Evolutionary conservation across 1,140 invertebrate genomes (phyloP).

Genomic region (Sycophila sp.): DNA sequence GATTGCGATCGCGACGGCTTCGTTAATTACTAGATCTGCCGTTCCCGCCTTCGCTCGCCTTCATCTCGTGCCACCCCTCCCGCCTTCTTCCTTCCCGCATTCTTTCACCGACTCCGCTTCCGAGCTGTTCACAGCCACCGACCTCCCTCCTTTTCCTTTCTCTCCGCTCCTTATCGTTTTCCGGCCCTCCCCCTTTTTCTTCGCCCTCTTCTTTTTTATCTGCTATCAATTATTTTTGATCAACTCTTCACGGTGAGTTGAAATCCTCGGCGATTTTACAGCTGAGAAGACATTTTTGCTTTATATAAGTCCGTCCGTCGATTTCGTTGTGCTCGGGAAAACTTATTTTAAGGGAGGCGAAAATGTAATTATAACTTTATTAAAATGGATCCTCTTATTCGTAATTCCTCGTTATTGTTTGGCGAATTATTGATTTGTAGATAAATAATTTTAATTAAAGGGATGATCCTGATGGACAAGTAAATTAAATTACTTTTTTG

Average conservation of each 20-base stretch:
- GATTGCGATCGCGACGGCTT: conserved; percentile 56
- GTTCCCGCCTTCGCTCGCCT: too few relatives aligned
- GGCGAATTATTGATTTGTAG: too few relatives aligned
- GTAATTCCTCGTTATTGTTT: too few relatives aligned
- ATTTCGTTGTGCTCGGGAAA: too few relatives aligned
- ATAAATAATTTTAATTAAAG: too few relatives aligned
- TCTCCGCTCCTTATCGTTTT: conserved; percentile 16
- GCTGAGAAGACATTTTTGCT: neutral
- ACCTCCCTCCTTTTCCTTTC: conserved; percentile 13
- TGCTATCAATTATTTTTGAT: conserved; percentile 10
- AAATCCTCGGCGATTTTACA: neutral
- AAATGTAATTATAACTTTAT: too few relatives aligned
- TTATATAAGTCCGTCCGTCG: too few relatives aligned
- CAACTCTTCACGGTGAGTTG: neutral
- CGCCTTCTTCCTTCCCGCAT: conserved; percentile 25
- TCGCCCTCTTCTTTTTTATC: neutral
- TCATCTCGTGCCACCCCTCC: too few relatives aligned
- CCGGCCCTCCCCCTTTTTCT: conserved; percentile 7
- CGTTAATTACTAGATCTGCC: conserved; percentile 56
- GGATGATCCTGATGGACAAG: too few relatives aligned
- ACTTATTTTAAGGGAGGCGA: too few relatives aligned
- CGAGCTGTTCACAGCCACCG: conserved; percentile 26
- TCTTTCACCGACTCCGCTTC: conserved; percentile 2
- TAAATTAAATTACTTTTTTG: too few relatives aligned
- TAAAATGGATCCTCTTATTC: too few relatives aligned